A percentile compares a stretch with the other conserved stretches of the same genome.
These are phyloP conservation scores for Irena cyanogastra DNA, from an alignment of 2,113 vertebrate genomes.

Conservation along the genomic window DNA sequence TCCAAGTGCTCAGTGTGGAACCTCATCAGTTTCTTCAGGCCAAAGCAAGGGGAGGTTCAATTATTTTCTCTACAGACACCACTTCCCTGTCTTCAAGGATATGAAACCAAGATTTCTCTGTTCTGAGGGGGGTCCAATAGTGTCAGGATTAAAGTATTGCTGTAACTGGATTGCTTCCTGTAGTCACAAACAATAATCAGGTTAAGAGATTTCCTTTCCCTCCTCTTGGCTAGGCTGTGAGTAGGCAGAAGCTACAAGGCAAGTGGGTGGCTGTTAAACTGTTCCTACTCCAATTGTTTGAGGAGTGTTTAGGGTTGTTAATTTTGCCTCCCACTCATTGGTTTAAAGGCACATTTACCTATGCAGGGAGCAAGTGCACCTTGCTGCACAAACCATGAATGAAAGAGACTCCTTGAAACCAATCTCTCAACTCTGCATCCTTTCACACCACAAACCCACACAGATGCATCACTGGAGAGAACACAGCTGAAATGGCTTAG, in stretches of 20 bases:
- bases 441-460: neutral
- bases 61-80: neutral
- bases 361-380: neutral
- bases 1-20: neutral
- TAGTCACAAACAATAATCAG: conserved; percentile 18
- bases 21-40: neutral
- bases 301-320: neutral
- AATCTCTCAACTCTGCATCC: neutral
- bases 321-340: neutral
- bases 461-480: neutral
- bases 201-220: conserved; percentile 50
- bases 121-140: neutral
- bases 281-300: neutral
- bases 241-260: neutral
- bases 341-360: neutral
- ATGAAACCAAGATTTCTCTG: neutral
- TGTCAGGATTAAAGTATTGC: conserved; percentile 15
- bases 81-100: neutral
- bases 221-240: neutral
- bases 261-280: neutral
- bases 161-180: conserved; percentile 29
- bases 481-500: neutral
- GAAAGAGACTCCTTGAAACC: neutral
- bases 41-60: neutral
- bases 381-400: neutral